Conservation (phyloP, 2,888 invertebrate genomes). For the Rhagium mordax region DNA sequence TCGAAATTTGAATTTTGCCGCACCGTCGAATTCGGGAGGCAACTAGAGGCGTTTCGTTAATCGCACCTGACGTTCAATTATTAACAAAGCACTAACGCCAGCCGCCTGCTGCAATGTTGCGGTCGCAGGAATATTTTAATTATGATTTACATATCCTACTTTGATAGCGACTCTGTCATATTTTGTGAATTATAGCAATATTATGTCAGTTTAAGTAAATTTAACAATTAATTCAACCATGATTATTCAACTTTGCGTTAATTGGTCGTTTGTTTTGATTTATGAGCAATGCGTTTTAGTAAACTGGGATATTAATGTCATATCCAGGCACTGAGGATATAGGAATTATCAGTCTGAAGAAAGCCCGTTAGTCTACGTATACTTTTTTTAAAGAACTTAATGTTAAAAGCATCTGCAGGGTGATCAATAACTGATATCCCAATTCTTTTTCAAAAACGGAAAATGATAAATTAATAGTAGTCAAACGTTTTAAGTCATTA, state of each 20-base stretch:
- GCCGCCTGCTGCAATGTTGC: slow-evolving; percentile 61
- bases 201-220: slow-evolving; percentile 59
- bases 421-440: no score
- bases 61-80: slow-evolving; percentile 69
- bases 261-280: slow-evolving; percentile 16
- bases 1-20: slow-evolving; percentile 61
- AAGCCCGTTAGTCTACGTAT: no score
- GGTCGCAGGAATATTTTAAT: slow-evolving; percentile 67
- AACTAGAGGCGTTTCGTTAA: slow-evolving; percentile 64
- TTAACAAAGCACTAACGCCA: slow-evolving; percentile 66
- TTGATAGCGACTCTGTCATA: slow-evolving; percentile 65
- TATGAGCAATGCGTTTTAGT: not conserved
- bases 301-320: not conserved
- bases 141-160: slow-evolving; percentile 66
- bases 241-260: slow-evolving; percentile 13
- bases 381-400: no score
- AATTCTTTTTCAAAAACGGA: no score
- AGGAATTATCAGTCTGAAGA: no score
- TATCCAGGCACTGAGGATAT: no score
- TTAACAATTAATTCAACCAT: slow-evolving; percentile 58
- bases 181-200: slow-evolving; percentile 64
- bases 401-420: no score
- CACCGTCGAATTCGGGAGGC: slow-evolving; percentile 46
- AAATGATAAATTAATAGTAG: no score
- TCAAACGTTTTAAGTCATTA: no score